These are phyloP conservation scores for Clunio marinus DNA, from an alignment of 2,888 invertebrate species.

Conservation along the genomic window DNA sequence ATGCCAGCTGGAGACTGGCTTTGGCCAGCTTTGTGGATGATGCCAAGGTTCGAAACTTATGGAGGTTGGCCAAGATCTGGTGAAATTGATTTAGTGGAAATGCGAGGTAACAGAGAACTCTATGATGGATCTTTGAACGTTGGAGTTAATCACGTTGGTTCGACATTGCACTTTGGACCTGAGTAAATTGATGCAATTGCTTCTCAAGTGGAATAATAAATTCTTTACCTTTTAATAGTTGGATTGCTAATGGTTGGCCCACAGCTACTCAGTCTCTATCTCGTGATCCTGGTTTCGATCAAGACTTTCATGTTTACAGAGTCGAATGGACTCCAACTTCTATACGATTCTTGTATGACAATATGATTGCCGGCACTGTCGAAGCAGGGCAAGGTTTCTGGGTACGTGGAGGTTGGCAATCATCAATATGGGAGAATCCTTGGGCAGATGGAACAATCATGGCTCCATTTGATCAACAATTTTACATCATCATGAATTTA, in stretches of 20 bases:
- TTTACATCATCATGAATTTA: constrained; percentile 59
- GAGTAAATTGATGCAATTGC: constrained; percentile 58
- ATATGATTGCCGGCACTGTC: constrained; percentile 54
- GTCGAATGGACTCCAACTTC: constrained; percentile 63
- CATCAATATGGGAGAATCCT: too few relatives aligned
- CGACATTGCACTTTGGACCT: too few relatives aligned
- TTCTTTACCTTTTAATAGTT: constrained; percentile 62
- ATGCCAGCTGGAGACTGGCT: constrained; percentile 67
- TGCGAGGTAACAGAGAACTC: constrained; percentile 53
- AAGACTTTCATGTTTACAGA: constrained; percentile 60
- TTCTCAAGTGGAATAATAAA: too few relatives aligned
- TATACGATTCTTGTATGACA: constrained; percentile 51
- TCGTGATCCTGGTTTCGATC: constrained; percentile 51
- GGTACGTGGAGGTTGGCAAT: constrained; percentile 60
- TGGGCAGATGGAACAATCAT: constrained; percentile 52
- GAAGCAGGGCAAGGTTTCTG: constrained; percentile 61
- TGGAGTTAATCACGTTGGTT: too few relatives aligned
- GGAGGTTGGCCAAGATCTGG: constrained; percentile 64
- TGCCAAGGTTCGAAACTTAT: constrained; percentile 61
- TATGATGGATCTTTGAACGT: constrained; percentile 51
- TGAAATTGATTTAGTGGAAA: constrained; percentile 67
- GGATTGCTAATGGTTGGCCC: constrained; percentile 19
- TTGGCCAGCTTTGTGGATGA: constrained; percentile 60
- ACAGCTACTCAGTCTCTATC: not conserved
- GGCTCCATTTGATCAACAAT: constrained; percentile 66